These are phyloP conservation scores for Scotopteryx bipunctaria DNA, from an alignment of 2,888 invertebrate species.

Conservation along the genomic window DNA sequence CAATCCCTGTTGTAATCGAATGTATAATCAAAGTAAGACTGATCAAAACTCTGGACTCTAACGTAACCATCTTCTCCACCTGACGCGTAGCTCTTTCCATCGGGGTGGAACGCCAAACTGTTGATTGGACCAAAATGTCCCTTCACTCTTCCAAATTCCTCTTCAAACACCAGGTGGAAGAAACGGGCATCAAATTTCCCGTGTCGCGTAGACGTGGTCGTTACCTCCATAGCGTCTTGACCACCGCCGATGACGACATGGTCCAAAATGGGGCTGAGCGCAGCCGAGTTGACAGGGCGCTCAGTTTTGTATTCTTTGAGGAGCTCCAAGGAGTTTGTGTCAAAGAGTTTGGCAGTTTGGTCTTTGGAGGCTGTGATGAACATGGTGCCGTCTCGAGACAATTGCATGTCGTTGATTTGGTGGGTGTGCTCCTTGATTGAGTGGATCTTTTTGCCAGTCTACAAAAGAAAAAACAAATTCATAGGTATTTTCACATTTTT, in stretches of 20 bases:
- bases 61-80: conserved; percentile 99
- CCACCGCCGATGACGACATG: conserved; percentile 99
- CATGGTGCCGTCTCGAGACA: conserved; percentile 96
- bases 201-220: conserved; percentile 95
- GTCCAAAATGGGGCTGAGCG: conserved; percentile 96
- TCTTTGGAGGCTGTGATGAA: conserved; percentile 99
- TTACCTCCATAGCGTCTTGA: conserved; percentile 99
- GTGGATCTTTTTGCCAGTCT: conserved; percentile 92
- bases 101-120: conserved; percentile 98
- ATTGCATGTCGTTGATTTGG: conserved; percentile 98
- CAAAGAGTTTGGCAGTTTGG: conserved; percentile 97
- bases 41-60: conserved; percentile 97
- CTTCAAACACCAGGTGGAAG: conserved; percentile 97
- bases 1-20: conserved; percentile 90
- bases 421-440: conserved; percentile 92
- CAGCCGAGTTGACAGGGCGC: conserved; percentile 98
- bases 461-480: background rate
- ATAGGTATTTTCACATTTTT: background rate
- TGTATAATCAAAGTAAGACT: conserved; percentile 97
- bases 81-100: conserved; percentile 97
- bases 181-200: conserved; percentile 98
- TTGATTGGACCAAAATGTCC: conserved; percentile 99
- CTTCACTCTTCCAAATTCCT: conserved; percentile 98
- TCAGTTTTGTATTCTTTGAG: conserved; percentile 99
- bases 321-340: conserved; percentile 92